phyloP scores from a whole-genome alignment of 2,113 vertebrate genomes.

The Zosterops japonicus region DNA sequence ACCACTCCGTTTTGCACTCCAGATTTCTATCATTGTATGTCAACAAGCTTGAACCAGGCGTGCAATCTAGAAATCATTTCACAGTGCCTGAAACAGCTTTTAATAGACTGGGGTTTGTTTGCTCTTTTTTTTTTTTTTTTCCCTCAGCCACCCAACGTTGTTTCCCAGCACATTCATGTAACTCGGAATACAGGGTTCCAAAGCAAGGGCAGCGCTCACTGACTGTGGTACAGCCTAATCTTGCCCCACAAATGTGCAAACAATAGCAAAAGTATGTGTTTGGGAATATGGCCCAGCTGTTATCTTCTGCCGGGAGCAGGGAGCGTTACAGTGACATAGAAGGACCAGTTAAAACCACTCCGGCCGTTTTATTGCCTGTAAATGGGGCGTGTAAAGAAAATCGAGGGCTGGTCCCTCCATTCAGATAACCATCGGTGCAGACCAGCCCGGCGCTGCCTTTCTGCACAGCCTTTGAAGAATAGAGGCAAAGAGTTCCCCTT shows the following conservation, averaged over 20 bases:
- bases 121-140: background rate
- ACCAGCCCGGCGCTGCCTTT: background rate
- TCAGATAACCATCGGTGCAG: conserved; percentile 11
- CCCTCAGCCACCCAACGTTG: background rate
- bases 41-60: conserved; percentile 14
- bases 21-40: conserved; percentile 13
- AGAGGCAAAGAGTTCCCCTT: conserved; percentile 13
- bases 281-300: conserved; percentile 61
- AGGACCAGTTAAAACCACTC: conserved; percentile 32
- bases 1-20: background rate
- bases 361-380: conserved; percentile 1
- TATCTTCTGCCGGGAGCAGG: conserved; percentile 32
- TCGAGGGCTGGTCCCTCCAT: background rate
- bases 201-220: background rate
- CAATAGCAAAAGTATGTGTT: conserved; percentile 63
- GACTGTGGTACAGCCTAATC: background rate
- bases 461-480: conserved; percentile 19
- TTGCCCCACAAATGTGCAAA: conserved; percentile 44
- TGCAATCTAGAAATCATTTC: conserved; percentile 42
- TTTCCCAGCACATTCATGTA: conserved; percentile 27
- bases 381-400: conserved; percentile 37
- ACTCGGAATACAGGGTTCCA: conserved; percentile 18
- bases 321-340: conserved; percentile 34
- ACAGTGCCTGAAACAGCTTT: conserved; percentile 11
- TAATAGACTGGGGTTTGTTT: conserved; percentile 5